Evolutionary conservation across 2,113 vertebrate genomes (phyloP).

Genomic region (Plecotus auritus): DNA sequence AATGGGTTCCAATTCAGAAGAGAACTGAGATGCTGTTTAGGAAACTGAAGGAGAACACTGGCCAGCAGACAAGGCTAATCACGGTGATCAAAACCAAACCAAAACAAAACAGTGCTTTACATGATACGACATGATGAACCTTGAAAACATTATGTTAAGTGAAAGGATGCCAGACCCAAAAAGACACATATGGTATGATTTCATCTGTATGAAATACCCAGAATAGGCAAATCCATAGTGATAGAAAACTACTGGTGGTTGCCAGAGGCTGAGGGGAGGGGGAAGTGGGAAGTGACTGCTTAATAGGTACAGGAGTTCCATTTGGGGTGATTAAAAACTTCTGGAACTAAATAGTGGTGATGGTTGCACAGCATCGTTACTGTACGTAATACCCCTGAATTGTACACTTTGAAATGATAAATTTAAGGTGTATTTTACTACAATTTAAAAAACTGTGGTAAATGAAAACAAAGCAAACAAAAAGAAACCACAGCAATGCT

Average conservation of each 20-base stretch:
- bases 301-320: neutral
- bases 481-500: neutral
- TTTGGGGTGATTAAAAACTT: neutral
- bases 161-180: neutral
- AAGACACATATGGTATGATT: neutral
- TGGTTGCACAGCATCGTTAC: neutral
- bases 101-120: neutral
- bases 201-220: neutral
- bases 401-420: neutral
- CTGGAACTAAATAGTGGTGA: neutral
- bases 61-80: neutral
- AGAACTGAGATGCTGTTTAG: neutral
- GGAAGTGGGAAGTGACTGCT: neutral
- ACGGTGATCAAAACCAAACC: neutral
- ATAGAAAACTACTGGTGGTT: neutral
- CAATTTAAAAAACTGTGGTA: neutral
- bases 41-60: neutral
- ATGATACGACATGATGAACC: neutral
- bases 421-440: neutral
- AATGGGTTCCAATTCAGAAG: neutral
- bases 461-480: neutral
- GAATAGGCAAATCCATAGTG: neutral
- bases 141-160: neutral
- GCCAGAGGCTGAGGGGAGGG: neutral
- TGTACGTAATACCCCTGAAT: neutral